Percentiles rank a stretch among this genome's conserved stretches.
Evolutionary conservation across 2,113 vertebrate genomes (phyloP).

Genomic region (Ophiodon elongatus): DNA sequence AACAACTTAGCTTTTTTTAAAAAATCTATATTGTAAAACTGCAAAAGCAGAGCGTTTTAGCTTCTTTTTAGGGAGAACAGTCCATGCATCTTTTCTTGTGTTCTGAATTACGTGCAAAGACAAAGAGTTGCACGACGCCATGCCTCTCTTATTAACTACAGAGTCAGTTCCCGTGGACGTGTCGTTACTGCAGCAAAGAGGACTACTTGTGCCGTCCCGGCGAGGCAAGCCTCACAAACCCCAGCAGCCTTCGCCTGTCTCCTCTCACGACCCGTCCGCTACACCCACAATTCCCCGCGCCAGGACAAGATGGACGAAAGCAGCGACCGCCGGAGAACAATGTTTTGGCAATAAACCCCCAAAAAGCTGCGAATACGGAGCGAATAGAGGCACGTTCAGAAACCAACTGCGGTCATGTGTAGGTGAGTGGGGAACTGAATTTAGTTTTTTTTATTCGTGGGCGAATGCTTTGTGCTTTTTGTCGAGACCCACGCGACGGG

Average conservation of each 20-base stretch:
- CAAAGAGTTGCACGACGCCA: background rate
- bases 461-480: conserved; percentile 1
- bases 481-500: conserved; percentile 51
- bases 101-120: background rate
- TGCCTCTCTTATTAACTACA: background rate
- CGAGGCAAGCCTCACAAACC: background rate
- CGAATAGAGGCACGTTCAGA: conserved; percentile 67
- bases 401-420: conserved; percentile 81
- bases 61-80: background rate
- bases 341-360: conserved; percentile 86
- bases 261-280: conserved; percentile 88
- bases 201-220: background rate
- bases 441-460: background rate
- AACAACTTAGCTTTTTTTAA: background rate
- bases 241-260: conserved; percentile 68
- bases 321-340: conserved; percentile 85
- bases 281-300: conserved; percentile 87
- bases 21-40: background rate
- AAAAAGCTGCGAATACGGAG: conserved; percentile 65
- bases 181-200: background rate
- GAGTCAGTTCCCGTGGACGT: background rate
- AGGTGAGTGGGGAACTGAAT: conserved; percentile 72
- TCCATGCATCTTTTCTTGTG: background rate
- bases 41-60: background rate
- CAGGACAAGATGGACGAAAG: conserved; percentile 88